Evolutionary conservation across 1,140 invertebrate species (phyloP).

Genomic region (Prorops nasuta): DNA sequence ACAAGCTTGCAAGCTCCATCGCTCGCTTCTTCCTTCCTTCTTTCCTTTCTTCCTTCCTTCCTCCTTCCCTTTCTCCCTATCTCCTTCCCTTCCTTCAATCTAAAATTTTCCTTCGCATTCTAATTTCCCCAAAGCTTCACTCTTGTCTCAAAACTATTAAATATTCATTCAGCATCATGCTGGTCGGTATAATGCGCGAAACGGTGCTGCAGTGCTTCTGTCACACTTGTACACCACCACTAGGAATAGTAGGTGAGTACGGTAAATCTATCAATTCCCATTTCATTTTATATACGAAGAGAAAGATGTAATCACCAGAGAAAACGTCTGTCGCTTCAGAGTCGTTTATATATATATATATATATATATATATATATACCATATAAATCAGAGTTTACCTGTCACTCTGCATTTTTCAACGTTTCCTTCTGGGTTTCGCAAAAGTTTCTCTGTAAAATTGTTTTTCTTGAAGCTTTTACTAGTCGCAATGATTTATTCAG

Average conservation of each 20-base stretch:
- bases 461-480: too few relatives aligned
- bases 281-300: background rate
- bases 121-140: background rate
- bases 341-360: too few relatives aligned
- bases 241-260: constrained; percentile 69
- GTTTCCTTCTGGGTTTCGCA: too few relatives aligned
- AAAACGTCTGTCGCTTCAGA: too few relatives aligned
- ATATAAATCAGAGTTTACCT: background rate
- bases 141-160: constrained; percentile 1
- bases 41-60: background rate
- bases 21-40: background rate
- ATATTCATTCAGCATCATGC: constrained; percentile 63
- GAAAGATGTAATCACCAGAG: constrained; percentile 15
- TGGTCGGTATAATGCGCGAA: constrained; percentile 81
- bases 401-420: too few relatives aligned
- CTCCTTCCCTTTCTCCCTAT: background rate
- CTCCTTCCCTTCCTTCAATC: too few relatives aligned
- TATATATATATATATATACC: too few relatives aligned
- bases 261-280: background rate
- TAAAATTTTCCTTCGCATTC: constrained; percentile 1
- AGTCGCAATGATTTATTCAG: too few relatives aligned
- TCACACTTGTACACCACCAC: constrained; percentile 80
- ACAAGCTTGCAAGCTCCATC: constrained; percentile 16
- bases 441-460: too few relatives aligned
- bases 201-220: constrained; percentile 88